Percentiles rank a stretch among this genome's conserved stretches.
These are phyloP conservation scores for Ormia ochracea DNA, from an alignment of 2,888 invertebrate species.

Conservation along the genomic window DNA sequence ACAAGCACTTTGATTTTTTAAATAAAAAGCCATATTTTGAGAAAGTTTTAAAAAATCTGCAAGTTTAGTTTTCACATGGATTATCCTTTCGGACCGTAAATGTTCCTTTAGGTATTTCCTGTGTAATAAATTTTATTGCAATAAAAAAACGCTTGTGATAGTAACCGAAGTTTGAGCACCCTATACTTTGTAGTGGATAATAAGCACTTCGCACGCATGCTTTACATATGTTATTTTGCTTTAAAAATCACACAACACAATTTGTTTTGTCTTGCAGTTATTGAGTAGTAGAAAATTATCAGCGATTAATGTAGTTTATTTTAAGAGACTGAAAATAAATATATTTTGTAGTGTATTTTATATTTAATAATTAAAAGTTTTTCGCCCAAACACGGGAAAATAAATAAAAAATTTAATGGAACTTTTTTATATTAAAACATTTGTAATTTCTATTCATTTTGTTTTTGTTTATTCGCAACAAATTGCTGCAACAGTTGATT, in stretches of 20 bases:
- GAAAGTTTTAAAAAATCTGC: neutral
- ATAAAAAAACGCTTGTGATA: neutral
- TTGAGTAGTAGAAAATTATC: too few species aligned
- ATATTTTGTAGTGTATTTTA: too few species aligned
- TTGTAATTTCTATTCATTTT: constrained; percentile 38
- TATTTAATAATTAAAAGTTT: too few species aligned
- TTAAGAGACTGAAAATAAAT: too few species aligned
- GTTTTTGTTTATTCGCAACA: constrained; percentile 19
- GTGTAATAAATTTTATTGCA: constrained; percentile 19
- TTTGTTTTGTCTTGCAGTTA: too few species aligned
- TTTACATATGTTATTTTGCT: too few species aligned
- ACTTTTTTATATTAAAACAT: constrained; percentile 18
- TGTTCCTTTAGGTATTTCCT: constrained; percentile 42
- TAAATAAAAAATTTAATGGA: neutral
- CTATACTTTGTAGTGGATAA: neutral
- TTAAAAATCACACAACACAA: too few species aligned
- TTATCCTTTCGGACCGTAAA: neutral
- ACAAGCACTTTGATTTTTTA: too few species aligned
- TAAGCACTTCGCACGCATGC: neutral
- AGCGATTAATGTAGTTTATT: too few species aligned
- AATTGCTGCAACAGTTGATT: constrained; percentile 56
- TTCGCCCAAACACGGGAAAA: neutral
- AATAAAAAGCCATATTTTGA: neutral
- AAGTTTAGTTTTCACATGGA: neutral
- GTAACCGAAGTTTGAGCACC: neutral